Base-by-base conservation (phyloP, 2,797 vertebrate species). In the Phoebastria nigripes region DNA sequence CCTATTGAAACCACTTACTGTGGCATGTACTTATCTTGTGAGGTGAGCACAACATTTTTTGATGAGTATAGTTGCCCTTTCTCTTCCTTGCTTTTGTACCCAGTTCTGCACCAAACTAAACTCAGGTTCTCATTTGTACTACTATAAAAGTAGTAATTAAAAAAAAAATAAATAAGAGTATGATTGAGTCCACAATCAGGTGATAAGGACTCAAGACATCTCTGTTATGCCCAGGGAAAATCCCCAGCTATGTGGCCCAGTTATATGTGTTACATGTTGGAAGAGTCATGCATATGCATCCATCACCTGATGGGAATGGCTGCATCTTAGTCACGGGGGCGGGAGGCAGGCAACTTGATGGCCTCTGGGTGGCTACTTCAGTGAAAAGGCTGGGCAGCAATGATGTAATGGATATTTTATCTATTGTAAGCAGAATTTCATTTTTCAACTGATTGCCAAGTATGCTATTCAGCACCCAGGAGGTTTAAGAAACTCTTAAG, bases 351-450 rank as follows among this genome's bases (percentile, higher is more conserved):
- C 22, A 63, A 63, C 15, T 58, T 39, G 52, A 67, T 65, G 82
- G 51, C 59, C 56, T 89, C 74, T 79, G 77, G 22, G 37, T 35
- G 28, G 41, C 33, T 82, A 42, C 62, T 85, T 91, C 56, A 87
- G 74, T 9, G 33, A 71, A 90, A 84, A 80, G 71, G 44, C 56
- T 39, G 79, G 52, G 41, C 41, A 91, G 52, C 47, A 89, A 55
- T 89, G 95, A 96, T 39, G 77, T 80, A 83, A 94, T 46, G 56
- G 92, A 54, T 87, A 90, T 84, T 95, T 93, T 52, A 89, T 81
- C 83, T 87, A 77, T 59, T 85, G 84, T 83, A 93, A 93, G 89
- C 31, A 76, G 33, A 94, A 90, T 55, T 95, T 92, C 2, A 65
- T 92, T 91, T 96, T 90, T 46, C 69, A 91, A 13, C 65, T 79